Evolutionary conservation across 2,113 vertebrate genomes (phyloP).

Genomic region (Suncus etruscus): DNA sequence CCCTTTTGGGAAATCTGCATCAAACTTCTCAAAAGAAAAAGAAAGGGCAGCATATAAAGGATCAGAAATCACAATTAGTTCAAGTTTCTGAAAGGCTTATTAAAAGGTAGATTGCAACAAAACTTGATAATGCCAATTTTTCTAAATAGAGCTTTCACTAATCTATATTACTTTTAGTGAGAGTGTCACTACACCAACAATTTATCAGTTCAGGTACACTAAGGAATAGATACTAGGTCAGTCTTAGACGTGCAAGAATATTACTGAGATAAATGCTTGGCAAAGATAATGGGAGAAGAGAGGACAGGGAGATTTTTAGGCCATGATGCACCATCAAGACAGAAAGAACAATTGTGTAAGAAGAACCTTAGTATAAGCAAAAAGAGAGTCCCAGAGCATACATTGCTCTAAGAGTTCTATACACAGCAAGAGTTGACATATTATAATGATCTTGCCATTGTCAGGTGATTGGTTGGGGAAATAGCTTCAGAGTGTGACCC

Average conservation of each 20-base stretch:
- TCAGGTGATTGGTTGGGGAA: neutral
- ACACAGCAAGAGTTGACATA: no score
- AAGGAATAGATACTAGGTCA: neutral
- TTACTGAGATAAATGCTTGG: neutral
- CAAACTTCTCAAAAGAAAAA: slow-evolving; percentile 19
- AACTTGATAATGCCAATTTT: neutral
- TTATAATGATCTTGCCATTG: neutral
- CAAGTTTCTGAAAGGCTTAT: neutral
- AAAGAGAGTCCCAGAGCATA: neutral
- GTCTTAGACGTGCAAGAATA: neutral
- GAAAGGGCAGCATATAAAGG: neutral
- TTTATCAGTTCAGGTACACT: neutral
- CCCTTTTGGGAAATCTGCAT: neutral
- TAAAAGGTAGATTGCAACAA: neutral
- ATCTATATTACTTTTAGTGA: neutral
- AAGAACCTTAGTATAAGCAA: neutral
- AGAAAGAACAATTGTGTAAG: neutral
- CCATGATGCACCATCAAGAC: neutral
- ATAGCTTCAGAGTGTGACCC: neutral
- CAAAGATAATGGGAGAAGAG: neutral
- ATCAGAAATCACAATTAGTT: neutral
- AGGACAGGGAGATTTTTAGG: neutral
- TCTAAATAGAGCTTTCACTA: neutral
- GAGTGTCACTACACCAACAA: neutral
- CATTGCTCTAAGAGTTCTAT: neutral